Evolutionary conservation across 2,113 vertebrate species (phyloP).

Genomic region (Anarhynchus alexandrinus): DNA sequence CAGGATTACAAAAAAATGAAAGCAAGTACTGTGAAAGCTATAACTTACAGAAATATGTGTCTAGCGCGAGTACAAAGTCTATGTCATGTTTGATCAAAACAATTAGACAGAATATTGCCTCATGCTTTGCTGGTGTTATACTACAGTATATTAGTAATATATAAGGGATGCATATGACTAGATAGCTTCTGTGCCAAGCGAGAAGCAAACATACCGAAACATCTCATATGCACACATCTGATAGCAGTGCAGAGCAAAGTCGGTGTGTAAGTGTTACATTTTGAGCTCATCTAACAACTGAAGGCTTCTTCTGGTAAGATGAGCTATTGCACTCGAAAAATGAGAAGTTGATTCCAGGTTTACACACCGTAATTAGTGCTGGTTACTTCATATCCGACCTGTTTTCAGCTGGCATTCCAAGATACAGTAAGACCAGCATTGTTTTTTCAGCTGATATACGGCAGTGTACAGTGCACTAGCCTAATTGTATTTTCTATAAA

Average conservation of each 20-base stretch:
- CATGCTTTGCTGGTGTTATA: not conserved
- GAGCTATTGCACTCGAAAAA: not conserved
- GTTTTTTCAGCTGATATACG: not conserved
- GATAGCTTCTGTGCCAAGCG: not conserved
- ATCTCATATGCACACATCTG: not conserved
- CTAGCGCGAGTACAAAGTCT: not conserved
- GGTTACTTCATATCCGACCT: not conserved
- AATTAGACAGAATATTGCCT: slow-evolving; percentile 39
- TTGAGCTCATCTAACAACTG: not conserved
- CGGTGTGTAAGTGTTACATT: not conserved
- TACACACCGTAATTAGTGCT: not conserved
- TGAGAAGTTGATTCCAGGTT: not conserved
- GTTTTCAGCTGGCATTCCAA: not conserved
- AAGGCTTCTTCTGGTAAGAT: not conserved
- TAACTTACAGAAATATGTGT: slow-evolving; percentile 42
- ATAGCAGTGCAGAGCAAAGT: not conserved
- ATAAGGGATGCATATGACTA: not conserved
- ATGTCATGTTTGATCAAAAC: slow-evolving; percentile 47
- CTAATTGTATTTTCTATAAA: not conserved
- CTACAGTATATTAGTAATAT: slow-evolving; percentile 39
- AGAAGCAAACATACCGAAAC: not conserved
- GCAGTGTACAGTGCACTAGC: not conserved
- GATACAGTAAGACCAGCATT: not conserved
- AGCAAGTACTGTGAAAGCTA: slow-evolving; percentile 29
- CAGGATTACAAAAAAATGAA: slow-evolving; percentile 59